A percentile compares a stretch with the other conserved stretches of the same genome.
phyloP scores from a whole-genome alignment of 2,797 vertebrate species.

The Micropoecilia bifurca region DNA sequence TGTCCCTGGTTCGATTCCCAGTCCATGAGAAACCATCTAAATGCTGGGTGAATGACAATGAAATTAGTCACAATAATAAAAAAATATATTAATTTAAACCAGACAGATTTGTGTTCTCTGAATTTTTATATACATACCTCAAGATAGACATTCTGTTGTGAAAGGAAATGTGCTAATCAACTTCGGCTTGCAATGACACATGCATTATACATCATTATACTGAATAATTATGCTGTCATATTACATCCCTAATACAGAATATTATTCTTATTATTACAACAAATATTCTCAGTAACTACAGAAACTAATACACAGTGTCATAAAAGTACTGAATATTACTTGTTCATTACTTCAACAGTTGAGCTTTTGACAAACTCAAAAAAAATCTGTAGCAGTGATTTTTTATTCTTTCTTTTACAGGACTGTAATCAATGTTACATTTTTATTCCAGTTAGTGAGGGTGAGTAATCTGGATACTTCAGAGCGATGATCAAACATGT shows the following conservation, averaged over 20 bases:
- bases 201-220: neutral
- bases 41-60: neutral
- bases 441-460: slow-evolving; percentile 17
- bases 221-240: neutral
- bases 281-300: neutral
- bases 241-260: neutral
- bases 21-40: neutral
- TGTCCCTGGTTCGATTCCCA: too few relatives aligned
- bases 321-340: slow-evolving; percentile 13
- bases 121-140: neutral
- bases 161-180: neutral
- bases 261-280: neutral
- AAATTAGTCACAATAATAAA: neutral
- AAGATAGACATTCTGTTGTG: neutral
- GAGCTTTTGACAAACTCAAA: slow-evolving; percentile 5
- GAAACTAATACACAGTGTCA: neutral
- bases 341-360: slow-evolving; percentile 3
- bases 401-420: neutral
- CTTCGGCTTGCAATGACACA: too few relatives aligned
- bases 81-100: neutral
- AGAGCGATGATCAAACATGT: slow-evolving; percentile 45
- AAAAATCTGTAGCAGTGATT: neutral
- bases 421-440: neutral
- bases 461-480: slow-evolving; percentile 51
- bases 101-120: neutral